Evolutionary conservation across 2,888 invertebrate genomes (phyloP).

Genomic region (Geophilus truncorum): DNA sequence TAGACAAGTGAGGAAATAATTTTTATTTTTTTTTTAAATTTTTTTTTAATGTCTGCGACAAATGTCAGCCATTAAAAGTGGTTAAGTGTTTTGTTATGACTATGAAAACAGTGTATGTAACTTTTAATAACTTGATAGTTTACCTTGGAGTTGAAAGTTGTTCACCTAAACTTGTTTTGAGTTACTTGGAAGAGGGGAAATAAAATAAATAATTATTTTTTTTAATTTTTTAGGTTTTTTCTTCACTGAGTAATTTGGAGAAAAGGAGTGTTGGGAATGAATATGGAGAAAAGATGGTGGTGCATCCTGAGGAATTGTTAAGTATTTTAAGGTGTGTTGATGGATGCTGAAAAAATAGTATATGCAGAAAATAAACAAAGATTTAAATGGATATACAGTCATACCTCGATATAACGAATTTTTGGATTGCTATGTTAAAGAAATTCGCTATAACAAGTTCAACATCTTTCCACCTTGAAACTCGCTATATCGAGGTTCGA

Average conservation of each 20-base stretch:
- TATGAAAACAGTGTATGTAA: background rate
- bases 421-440: too few relatives aligned
- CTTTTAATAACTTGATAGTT: too few relatives aligned
- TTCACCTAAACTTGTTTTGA: background rate
- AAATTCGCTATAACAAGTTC: too few relatives aligned
- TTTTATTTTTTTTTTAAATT: background rate
- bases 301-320: background rate
- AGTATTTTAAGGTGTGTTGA: background rate
- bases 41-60: background rate
- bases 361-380: too few relatives aligned
- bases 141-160: too few relatives aligned
- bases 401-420: too few relatives aligned
- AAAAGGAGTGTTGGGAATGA: background rate
- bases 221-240: background rate
- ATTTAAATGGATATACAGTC: too few relatives aligned
- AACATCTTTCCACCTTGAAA: too few relatives aligned
- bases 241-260: background rate
- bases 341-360: too few relatives aligned
- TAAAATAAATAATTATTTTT: background rate
- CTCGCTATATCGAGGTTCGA: too few relatives aligned
- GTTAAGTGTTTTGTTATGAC: background rate
- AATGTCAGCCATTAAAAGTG: background rate
- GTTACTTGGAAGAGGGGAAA: background rate
- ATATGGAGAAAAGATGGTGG: background rate
- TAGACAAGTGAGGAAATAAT: background rate